Conservation (phyloP, 2,797 vertebrate species). For the Moxostoma hubbsi region DNA sequence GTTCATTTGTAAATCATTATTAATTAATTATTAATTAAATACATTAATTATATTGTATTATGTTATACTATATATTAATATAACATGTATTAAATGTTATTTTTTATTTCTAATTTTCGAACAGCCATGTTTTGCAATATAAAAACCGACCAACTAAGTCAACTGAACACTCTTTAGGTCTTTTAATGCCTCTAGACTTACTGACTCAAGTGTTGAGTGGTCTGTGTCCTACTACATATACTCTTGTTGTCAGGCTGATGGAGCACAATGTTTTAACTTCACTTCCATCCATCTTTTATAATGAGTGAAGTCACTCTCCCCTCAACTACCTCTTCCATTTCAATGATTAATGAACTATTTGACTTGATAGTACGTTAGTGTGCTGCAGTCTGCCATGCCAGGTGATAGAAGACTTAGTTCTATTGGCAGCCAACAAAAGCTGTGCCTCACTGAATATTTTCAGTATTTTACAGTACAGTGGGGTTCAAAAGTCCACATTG, state of each 20-base stretch:
- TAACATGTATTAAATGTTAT: too few relatives aligned
- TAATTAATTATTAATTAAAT: too few relatives aligned
- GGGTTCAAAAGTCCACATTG: neutral
- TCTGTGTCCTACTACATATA: neutral
- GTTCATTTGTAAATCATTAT: too few relatives aligned
- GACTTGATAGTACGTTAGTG: slow-evolving; percentile 59
- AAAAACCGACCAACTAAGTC: neutral
- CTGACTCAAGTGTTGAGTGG: neutral
- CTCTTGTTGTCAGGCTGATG: slow-evolving; percentile 19
- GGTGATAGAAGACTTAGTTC: slow-evolving; percentile 33
- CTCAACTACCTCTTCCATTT: slow-evolving; percentile 59
- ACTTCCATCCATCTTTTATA: slow-evolving; percentile 76
- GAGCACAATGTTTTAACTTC: slow-evolving; percentile 65
- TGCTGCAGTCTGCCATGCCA: slow-evolving; percentile 52
- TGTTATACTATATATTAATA: too few relatives aligned
- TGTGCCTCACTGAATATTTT: neutral
- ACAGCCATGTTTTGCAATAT: neutral
- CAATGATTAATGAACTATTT: slow-evolving; percentile 75
- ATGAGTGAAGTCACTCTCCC: slow-evolving; percentile 61
- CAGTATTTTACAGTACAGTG: slow-evolving; percentile 20
- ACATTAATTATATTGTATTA: too few relatives aligned
- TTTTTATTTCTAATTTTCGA: neutral
- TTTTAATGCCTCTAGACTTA: neutral
- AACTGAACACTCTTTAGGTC: neutral
- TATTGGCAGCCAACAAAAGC: neutral